Conservation (phyloP, 2,113 vertebrate genomes). For the Centrocercus urophasianus region DNA sequence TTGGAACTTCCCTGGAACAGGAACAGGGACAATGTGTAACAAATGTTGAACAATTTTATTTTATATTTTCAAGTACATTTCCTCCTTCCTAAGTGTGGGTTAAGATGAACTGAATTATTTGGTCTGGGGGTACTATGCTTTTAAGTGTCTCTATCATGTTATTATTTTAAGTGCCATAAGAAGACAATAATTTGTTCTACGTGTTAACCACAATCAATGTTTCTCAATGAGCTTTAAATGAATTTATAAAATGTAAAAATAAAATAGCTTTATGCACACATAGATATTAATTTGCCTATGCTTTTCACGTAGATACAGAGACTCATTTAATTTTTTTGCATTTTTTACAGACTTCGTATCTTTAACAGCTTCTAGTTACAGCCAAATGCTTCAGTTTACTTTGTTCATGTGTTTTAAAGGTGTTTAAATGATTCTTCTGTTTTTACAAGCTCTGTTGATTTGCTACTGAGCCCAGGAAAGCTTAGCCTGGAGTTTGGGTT, state of each 20-base stretch:
- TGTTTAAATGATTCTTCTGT: not conserved
- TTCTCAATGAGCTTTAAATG: not conserved
- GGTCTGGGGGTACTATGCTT: not conserved
- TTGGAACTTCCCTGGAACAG: not conserved
- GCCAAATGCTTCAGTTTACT: not conserved
- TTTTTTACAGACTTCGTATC: not conserved
- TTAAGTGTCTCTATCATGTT: not conserved
- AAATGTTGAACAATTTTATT: not conserved
- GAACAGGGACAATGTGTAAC: not conserved
- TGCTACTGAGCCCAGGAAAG: not conserved
- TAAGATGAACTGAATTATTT: not conserved
- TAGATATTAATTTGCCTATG: not conserved
- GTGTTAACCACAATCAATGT: fast-evolving
- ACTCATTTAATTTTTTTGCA: not conserved
- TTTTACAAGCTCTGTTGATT: not conserved
- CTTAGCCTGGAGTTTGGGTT: not conserved
- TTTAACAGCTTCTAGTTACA: not conserved
- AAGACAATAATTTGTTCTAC: not conserved
- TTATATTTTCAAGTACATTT: not conserved
- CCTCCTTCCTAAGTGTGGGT: not conserved
- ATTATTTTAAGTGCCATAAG: fast-evolving
- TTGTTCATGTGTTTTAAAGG: not conserved
- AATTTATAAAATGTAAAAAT: not conserved
- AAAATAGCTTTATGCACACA: not conserved
- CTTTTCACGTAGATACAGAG: not conserved